Conservation (phyloP, 2,797 vertebrate genomes). For the Dryobates pubescens region DNA sequence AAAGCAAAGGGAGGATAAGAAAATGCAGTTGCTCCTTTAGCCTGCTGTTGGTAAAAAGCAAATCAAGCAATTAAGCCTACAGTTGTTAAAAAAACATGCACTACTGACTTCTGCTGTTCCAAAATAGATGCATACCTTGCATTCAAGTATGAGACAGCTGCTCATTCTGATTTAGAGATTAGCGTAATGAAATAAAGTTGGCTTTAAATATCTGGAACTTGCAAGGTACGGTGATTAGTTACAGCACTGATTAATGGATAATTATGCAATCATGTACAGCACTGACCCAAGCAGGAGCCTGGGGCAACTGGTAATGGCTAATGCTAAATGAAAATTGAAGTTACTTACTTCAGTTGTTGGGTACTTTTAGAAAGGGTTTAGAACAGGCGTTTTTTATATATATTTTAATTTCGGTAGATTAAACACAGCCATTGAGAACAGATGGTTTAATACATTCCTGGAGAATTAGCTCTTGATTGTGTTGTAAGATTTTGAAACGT, state of each 20-base stretch:
- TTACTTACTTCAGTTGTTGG: constrained; percentile 60
- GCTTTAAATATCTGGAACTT: constrained; percentile 69
- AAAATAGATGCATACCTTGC: constrained; percentile 78
- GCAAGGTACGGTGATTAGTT: constrained; percentile 64
- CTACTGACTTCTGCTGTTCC: constrained; percentile 68
- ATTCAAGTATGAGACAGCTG: constrained; percentile 76
- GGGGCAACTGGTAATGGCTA: constrained; percentile 47
- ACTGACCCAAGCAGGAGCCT: constrained; percentile 53
- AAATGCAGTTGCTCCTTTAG: constrained; percentile 50
- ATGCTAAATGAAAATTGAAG: constrained; percentile 64
- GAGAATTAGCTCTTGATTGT: constrained; percentile 40
- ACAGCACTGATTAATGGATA: constrained; percentile 65
- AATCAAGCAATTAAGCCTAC: constrained; percentile 67
- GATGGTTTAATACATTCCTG: constrained; percentile 46
- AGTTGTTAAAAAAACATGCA: constrained; percentile 72
- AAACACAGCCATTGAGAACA: constrained; percentile 61
- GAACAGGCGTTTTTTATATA: neutral
- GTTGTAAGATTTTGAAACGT: constrained; percentile 32
- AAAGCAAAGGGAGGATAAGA: constrained; percentile 22
- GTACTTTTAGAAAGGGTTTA: constrained; percentile 56
- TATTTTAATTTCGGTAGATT: neutral
- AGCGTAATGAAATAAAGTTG: constrained; percentile 80
- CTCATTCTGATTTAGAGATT: constrained; percentile 78
- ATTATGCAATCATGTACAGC: constrained; percentile 57
- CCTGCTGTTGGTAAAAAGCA: constrained; percentile 37